A percentile compares a stretch with the other conserved stretches of the same genome.
Evolutionary conservation across 2,888 invertebrate species (phyloP).

Genomic region (Parapristionchus giblindavisi): DNA sequence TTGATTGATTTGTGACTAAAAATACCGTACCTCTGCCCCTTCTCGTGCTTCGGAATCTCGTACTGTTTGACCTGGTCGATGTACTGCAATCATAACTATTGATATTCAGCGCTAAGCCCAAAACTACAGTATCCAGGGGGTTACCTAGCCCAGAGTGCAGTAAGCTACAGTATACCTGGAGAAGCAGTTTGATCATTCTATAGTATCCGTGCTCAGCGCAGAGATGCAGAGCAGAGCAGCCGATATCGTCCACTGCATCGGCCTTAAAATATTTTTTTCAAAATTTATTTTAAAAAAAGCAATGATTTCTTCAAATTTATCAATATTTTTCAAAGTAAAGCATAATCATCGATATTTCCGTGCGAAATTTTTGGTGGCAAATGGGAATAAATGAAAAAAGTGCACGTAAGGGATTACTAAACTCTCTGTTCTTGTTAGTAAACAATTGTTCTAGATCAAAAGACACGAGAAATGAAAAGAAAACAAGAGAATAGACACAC

Average conservation of each 20-base stretch:
- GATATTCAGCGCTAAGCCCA: neutral
- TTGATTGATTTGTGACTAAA: neutral
- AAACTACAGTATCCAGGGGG: neutral
- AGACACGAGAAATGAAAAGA: neutral
- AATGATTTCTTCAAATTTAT: too few species aligned
- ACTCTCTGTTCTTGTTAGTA: too few species aligned
- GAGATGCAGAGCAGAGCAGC: slow-evolving; percentile 88
- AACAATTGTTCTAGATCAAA: too few species aligned
- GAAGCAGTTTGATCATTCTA: slow-evolving; percentile 61
- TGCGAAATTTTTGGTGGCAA: too few species aligned
- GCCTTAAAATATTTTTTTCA: slow-evolving; percentile 70
- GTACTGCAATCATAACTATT: slow-evolving; percentile 47
- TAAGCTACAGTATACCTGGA: slow-evolving; percentile 50
- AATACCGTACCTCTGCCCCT: slow-evolving; percentile 39
- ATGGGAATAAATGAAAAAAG: too few species aligned
- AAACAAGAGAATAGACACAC: neutral
- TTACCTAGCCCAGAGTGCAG: too few species aligned
- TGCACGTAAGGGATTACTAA: too few species aligned
- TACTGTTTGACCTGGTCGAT: slow-evolving; percentile 57
- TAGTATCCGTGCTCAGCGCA: slow-evolving; percentile 79
- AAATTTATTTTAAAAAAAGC: too few species aligned
- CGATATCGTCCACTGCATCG: slow-evolving; percentile 81
- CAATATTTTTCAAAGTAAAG: too few species aligned
- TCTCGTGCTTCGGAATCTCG: slow-evolving; percentile 50
- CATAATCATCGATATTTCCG: too few species aligned